Conservation (phyloP, 2,113 vertebrate genomes). For the Phylloscopus trochiloides region DNA sequence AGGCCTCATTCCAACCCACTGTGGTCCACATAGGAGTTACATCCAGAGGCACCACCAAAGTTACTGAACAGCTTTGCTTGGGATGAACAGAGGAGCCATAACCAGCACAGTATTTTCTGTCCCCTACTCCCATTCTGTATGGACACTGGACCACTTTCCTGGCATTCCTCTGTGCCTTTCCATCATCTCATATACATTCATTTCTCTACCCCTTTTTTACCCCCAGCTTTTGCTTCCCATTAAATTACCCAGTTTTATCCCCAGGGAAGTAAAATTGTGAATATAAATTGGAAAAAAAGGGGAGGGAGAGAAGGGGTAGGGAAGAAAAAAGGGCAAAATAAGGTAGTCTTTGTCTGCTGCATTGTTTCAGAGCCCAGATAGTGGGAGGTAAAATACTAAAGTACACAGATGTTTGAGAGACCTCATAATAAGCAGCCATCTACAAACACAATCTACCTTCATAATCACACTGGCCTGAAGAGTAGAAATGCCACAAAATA, state of each 20-base stretch:
- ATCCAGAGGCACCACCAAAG: not conserved
- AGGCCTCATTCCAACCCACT: not conserved
- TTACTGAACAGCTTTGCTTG: not conserved
- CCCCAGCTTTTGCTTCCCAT: not conserved
- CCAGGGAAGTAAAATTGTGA: not conserved
- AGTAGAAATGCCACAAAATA: constrained; percentile 3
- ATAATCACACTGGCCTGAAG: not conserved
- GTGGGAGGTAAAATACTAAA: not conserved
- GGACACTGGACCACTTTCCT: not conserved
- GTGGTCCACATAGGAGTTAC: not conserved
- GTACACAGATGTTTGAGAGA: not conserved
- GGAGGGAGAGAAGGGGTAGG: not conserved
- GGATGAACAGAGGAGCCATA: not conserved
- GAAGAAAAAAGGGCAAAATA: not conserved
- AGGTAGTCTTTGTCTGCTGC: not conserved
- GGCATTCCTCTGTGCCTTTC: not conserved
- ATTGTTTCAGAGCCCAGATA: not conserved
- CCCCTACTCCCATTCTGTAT: not conserved
- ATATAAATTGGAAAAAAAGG: not conserved
- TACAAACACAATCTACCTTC: not conserved
- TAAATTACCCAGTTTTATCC: not conserved
- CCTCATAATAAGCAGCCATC: not conserved
- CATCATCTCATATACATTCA: not conserved
- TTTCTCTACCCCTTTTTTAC: not conserved
- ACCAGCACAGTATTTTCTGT: not conserved